A percentile compares a stretch with the other conserved stretches of the same genome.
These are phyloP conservation scores for Drosophila merina DNA, from an alignment of 2,888 invertebrate genomes.

Conservation along the genomic window DNA sequence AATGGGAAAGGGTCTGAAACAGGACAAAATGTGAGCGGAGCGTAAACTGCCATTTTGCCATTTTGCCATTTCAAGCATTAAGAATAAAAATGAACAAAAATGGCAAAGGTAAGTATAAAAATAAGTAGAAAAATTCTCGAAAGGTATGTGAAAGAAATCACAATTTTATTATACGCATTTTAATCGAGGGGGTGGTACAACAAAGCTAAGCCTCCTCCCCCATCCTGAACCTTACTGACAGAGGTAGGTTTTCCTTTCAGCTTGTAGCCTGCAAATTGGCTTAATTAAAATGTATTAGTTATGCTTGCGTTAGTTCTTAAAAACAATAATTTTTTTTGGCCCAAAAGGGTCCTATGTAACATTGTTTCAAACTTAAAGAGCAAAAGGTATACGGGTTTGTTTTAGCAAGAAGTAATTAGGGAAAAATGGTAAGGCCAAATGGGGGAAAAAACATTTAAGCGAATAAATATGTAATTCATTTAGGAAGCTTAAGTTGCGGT, in stretches of 20 bases:
- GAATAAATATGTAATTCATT: conserved; percentile 13
- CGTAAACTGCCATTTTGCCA: conserved; percentile 79
- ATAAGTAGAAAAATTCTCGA: conserved; percentile 49
- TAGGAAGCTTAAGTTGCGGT: neutral
- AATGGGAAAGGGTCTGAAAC: conserved; percentile 25
- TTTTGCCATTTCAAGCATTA: conserved; percentile 66
- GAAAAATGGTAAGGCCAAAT: neutral
- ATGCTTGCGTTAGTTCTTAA: conserved; percentile 46
- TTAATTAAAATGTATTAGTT: conserved; percentile 62
- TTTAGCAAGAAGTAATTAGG: conserved; percentile 17
- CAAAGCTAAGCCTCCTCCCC: conserved; percentile 33
- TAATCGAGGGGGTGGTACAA: conserved; percentile 38
- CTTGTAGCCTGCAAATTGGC: conserved; percentile 57
- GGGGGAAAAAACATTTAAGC: neutral
- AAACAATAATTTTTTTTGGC: conserved; percentile 40
- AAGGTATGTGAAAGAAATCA: conserved; percentile 61
- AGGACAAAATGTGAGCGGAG: conserved; percentile 73
- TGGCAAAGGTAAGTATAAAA: conserved; percentile 32
- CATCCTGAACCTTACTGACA: conserved; percentile 49
- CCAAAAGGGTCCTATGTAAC: conserved; percentile 32
- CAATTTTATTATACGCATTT: conserved; percentile 68
- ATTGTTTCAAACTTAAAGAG: conserved; percentile 17
- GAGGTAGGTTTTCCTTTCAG: conserved; percentile 25
- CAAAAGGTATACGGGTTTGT: conserved; percentile 1
- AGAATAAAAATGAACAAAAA: conserved; percentile 33